Conservation (phyloP, 2,113 vertebrate genomes). For the Oncorhynchus kisutch region DNA sequence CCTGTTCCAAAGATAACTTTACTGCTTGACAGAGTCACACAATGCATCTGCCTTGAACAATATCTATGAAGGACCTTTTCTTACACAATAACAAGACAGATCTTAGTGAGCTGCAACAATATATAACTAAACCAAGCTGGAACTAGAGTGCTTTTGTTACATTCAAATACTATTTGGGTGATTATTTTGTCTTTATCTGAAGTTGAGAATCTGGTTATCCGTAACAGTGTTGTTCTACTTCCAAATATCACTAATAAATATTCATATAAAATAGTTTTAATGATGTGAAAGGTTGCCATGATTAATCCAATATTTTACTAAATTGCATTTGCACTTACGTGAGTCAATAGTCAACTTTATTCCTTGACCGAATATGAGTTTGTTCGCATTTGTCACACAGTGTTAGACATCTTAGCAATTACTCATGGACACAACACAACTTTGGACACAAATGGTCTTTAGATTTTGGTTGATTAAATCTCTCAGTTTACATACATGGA, state of each 20-base stretch:
- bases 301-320: background rate
- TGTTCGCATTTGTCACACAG: conserved; percentile 39
- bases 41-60: conserved; percentile 3
- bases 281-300: no score
- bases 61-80: conserved; percentile 17
- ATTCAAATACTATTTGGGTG: conserved; percentile 27
- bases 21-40: conserved; percentile 29
- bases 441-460: background rate
- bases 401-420: conserved; percentile 2
- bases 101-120: background rate
- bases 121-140: background rate
- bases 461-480: background rate
- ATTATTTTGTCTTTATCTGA: background rate
- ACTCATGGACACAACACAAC: background rate
- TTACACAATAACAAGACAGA: background rate
- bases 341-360: conserved; percentile 27
- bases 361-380: conserved; percentile 36
- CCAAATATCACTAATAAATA: conserved; percentile 33
- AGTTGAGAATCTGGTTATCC: no score
- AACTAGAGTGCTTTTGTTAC: background rate
- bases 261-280: no score
- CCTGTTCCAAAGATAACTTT: conserved; percentile 40
- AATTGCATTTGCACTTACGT: conserved; percentile 30
- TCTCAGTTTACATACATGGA: background rate
- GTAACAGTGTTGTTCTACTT: conserved; percentile 37